Evolutionary conservation across 2,888 invertebrate species (phyloP), one percentile per base, ranked within the genome.

Genomic region (Epistrophe grossulariae): DNA sequence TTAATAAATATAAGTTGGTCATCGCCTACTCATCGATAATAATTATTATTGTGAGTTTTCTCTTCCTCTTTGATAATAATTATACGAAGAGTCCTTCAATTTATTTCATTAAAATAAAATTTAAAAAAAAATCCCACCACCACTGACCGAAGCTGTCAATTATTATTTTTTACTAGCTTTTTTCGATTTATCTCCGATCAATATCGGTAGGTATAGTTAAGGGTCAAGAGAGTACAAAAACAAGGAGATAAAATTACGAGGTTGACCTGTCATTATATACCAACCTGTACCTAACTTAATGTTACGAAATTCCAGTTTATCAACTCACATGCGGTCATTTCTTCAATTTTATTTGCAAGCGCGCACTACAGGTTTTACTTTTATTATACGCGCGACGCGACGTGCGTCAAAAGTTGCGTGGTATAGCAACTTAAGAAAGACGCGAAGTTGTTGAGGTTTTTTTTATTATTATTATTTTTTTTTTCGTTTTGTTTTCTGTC

Each of bases 231-330:
- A 70, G 81, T 70, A 64, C 78, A 72, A 52, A 28, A 52, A 57
- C 40, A 38, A 31, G 35, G 38, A 66, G 40, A 66, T 55, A 77
- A 66, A 45, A 38, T 40, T 55, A 71, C 78, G 82, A 83, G 79
- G 79, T 77, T 82, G 87, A 83, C 79, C 87, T 83, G 83, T 77
- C 83, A 82, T 82, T 83, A 71, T 28, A 48, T 7, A 31, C n/a
- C n/a, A n/a, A n/a, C 7, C 4, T 31, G 7, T 31, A 31, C 5
- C 24, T 24, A 28, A 31, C 55, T 77, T 59, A 11, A 19, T 55
- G 15, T 45, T 43, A 55, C 55, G 24, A 62, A 77, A 74, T 73
- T 79, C 87, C 79, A 79, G 87, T 87, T 87, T 72, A 28, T 52
- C 59, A 66, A 60, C 8, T 59, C 87, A 60, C 4, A 13, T 82